Evolutionary conservation across 2,113 vertebrate species (phyloP), one percentile per base, ranked within the genome.

Genomic region (Coryphaenoides rupestris): DNA sequence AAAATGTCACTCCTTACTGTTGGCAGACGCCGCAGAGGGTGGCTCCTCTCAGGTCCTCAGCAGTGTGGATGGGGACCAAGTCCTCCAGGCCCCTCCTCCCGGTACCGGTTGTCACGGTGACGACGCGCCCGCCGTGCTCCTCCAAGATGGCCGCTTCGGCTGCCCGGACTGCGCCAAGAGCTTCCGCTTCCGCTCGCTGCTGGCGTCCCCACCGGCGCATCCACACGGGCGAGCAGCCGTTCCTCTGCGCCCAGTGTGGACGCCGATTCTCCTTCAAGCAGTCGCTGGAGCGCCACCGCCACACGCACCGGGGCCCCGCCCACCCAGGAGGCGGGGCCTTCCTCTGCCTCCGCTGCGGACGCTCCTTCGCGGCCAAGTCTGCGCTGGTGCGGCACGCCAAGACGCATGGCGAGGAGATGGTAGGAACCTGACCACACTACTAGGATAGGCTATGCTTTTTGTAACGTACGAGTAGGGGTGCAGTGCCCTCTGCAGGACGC

Each of bases 141-240:
- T 21, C 10, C 50, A 62, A 52, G 63, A 22, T 21, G 74, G 68
- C 21, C 62, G 63, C 1, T 82, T 85, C 0, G 49, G 0, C 28
- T 94, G 92, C 23, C 23, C 75, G 0, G 82, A 91, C 52, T 94
- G 93, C 62, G 82, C 88, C n/a, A 93, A 93, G 60, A 85, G 84
- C 45, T 95, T 93, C 2, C 87, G 86, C 21, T 92, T 92, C 1
- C 89, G 88, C 4, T 93, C 92, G 22, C 88, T 93, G 55, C 84
- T 96, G 0, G 88, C 88, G 71, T 90, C 93, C n/a, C 28, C 94
- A 96, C 58, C 76, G 67, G 62, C 84, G 86, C 50, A 81, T 76
- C 28, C 89, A 90, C 77, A 86, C 87, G 0, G 84, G 86, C 46
- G 93, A 91, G 69, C 84, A 79, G 64, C 87, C 88, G 5, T 89